Evolutionary conservation across 2,113 vertebrate species (phyloP).

Genomic region (Tretioscincus oriximinensis): DNA sequence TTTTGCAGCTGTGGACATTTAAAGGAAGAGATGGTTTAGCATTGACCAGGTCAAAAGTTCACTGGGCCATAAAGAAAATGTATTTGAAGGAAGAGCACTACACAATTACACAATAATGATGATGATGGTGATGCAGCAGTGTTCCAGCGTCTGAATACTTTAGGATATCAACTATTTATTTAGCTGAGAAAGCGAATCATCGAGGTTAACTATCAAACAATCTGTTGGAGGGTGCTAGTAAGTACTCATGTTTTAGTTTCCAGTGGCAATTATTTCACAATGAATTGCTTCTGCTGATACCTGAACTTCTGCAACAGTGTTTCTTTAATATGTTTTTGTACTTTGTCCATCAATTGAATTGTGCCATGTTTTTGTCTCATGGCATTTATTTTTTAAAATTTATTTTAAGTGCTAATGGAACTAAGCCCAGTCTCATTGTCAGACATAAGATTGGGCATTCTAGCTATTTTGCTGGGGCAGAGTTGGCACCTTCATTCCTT

Average conservation of each 20-base stretch:
- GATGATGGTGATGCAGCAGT: background rate
- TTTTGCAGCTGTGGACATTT: slow-evolving; percentile 29
- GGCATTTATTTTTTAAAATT: background rate
- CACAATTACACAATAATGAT: slow-evolving; percentile 22
- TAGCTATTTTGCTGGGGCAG: too few relatives aligned
- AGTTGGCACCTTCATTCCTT: too few relatives aligned
- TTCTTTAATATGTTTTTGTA: slow-evolving; percentile 15
- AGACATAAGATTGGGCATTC: too few relatives aligned
- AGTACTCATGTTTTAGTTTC: background rate
- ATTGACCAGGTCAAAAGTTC: slow-evolving; percentile 71
- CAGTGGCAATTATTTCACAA: slow-evolving; percentile 45
- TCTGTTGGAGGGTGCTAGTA: too few relatives aligned
- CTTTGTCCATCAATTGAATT: slow-evolving; percentile 9
- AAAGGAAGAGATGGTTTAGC: slow-evolving; percentile 52
- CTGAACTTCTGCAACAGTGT: too few relatives aligned
- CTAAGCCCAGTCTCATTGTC: too few relatives aligned
- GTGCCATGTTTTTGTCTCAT: slow-evolving; percentile 11
- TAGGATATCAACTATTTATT: slow-evolving; percentile 18
- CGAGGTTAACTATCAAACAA: too few relatives aligned
- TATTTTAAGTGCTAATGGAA: background rate
- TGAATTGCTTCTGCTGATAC: slow-evolving; percentile 61
- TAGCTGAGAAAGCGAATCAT: background rate
- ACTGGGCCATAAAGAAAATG: slow-evolving; percentile 55
- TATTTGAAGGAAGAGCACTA: slow-evolving; percentile 2
- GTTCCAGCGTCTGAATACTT: slow-evolving; percentile 20